Evolutionary conservation across 1,140 invertebrate genomes (phyloP), one percentile per base, ranked within the genome.

Genomic region (Procambarus clarkii): DNA sequence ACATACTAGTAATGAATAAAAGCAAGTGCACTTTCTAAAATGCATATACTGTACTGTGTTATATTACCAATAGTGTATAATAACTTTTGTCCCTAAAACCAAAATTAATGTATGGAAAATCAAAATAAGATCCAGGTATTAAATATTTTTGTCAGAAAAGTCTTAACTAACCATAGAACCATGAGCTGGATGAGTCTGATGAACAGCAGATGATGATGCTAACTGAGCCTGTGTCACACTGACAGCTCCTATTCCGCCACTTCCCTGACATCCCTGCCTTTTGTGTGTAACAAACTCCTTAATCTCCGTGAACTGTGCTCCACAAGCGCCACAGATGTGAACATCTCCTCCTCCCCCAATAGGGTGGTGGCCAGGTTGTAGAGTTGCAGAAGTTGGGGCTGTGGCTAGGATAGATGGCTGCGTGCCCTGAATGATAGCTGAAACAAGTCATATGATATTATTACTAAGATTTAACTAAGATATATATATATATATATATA

Each of bases 201-300:
- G 84, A 15, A 50, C 24, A 8, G 60, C 60, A 4, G 81, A 21
- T n/a, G 34, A n/a, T 0, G 71, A 18, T 71, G 48, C 21, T 4
- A 77, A 78, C 76, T 77, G 85, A 18, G 54, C 50, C 11, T 50
- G 79, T 81, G 79, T 18, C 74, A 87, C n/a, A 44, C 15, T 64
- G 64, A 11, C 3, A 24, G 79, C 24, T 48, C 77, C 77, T 21
- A 21, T 46, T 15, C 48, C n/a, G 60, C 74, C 15, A 7, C 34
- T 50, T 44, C 24, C 58, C 46, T 89, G 87, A 74, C 87, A 89
- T 54, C 87, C 87, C 44, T 89, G 87, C 18, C 78, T 79, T 54
- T 89, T 89, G 79, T 89, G 87, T 18, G n/a, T 44, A 4, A 89
- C 48, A 46, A 89, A 89, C 11, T 89, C 87, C 87, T 89, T 89